Conservation (phyloP, 2,797 vertebrate species). For the Triplophysa yarkandensis region DNA sequence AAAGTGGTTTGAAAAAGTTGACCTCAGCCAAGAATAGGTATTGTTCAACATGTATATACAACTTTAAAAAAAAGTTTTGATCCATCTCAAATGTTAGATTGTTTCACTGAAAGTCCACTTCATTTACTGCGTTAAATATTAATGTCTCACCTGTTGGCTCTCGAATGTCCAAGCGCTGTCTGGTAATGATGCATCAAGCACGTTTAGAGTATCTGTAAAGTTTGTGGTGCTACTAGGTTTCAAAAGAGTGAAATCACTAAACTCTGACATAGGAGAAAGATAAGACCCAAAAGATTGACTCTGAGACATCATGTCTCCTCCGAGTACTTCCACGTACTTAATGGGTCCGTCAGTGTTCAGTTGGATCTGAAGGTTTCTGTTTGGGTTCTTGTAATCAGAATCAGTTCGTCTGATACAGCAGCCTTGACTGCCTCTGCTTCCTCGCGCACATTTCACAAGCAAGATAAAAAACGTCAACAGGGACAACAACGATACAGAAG, state of each 20-base stretch:
- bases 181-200: slow-evolving; percentile 53
- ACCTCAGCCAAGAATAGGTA: too few relatives aligned
- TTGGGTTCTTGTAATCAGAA: slow-evolving; percentile 45
- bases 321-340: slow-evolving; percentile 57
- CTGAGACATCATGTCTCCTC: slow-evolving; percentile 57
- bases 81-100: too few relatives aligned
- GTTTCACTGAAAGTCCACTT: too few relatives aligned
- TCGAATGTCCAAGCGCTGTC: slow-evolving; percentile 58
- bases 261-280: slow-evolving; percentile 52
- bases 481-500: slow-evolving; percentile 68
- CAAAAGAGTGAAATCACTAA: slow-evolving; percentile 50
- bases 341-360: slow-evolving; percentile 54
- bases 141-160: slow-evolving; percentile 22
- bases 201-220: slow-evolving; percentile 51
- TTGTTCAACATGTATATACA: too few relatives aligned
- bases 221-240: slow-evolving; percentile 53
- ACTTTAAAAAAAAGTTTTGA: too few relatives aligned
- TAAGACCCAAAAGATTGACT: slow-evolving; percentile 54
- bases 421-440: slow-evolving; percentile 44
- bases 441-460: slow-evolving; percentile 65
- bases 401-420: slow-evolving; percentile 37
- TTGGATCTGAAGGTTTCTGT: slow-evolving; percentile 55
- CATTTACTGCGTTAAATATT: too few relatives aligned
- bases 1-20: too few relatives aligned
- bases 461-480: slow-evolving; percentile 64